Evolutionary conservation across 2,888 invertebrate species (phyloP), one percentile per base, ranked within the genome.

Genomic region (Aproaerema taeniolella): DNA sequence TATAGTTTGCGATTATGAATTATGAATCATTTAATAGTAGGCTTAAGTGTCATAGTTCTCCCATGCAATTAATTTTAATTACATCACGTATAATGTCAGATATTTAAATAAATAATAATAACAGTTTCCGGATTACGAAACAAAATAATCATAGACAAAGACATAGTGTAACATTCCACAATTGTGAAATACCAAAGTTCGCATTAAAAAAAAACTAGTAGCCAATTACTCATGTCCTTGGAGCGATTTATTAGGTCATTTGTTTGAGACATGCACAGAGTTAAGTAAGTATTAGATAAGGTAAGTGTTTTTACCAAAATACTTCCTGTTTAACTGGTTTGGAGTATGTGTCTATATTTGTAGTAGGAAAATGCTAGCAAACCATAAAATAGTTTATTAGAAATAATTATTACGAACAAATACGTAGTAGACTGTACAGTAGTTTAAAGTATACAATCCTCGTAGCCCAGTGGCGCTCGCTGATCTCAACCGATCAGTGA

Each of bases 241-340:
- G 12, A 13, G 14, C 35, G 10, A 35, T 35, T 35, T 35, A 35
- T 35, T 28, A 26, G 25, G 25, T 25, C 13, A 28, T 35, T 35
- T 28, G 8, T 28, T 20, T n/a, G 15, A 35, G 28, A 12, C 33
- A 28, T 24, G 14, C 25, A 25, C 17, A 34, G 9, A 26, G 16
- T 26, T 26, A 35, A 34, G 14, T 33, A 26, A 35, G 15, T 11
- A 15, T 24, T 12, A 39, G 39, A 39, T 45, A 39, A 41, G 43
- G 40, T 42, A 41, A 43, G 37, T 37, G 39, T 45, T 45, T 47
- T 45, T 38, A 38, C 33, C 33, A 34, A 12, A 29, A 15, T 45
- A 43, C 46, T 50, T 52, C 52, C 52, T 45, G 48, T 31, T 43
- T 35, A 42, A 46, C 52, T 29, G 39, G 50, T 52, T 47, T 29